Evolutionary conservation across 2,113 vertebrate species (phyloP).

Genomic region (Hypomesus transpacificus): DNA sequence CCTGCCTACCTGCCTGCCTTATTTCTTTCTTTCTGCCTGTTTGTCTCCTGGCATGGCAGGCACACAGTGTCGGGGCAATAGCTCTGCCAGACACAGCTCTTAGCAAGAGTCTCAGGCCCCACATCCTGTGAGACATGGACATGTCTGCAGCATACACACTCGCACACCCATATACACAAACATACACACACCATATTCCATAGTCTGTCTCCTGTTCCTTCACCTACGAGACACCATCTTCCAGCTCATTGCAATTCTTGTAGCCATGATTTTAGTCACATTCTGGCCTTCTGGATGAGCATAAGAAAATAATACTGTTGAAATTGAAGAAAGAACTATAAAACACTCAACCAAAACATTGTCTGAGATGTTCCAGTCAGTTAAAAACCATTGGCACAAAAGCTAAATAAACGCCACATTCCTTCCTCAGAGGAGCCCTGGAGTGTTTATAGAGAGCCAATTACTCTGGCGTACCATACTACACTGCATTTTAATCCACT

Average conservation of each 20-base stretch:
- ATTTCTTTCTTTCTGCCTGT: not conserved
- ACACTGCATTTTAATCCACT: conserved; percentile 9
- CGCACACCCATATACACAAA: not conserved
- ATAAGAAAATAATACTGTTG: not conserved
- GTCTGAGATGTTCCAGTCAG: conserved; percentile 29
- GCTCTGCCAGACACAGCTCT: conserved; percentile 5
- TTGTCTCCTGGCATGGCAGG: not conserved
- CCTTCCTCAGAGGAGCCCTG: conserved; percentile 17
- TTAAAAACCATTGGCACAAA: conserved; percentile 21
- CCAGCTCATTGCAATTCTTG: conserved; percentile 13
- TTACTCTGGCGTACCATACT: conserved; percentile 38
- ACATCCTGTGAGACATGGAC: conserved; percentile 27
- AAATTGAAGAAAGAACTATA: not conserved
- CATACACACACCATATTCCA: not conserved
- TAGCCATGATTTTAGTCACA: not conserved
- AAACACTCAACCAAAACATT: not conserved
- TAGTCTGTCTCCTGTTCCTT: not conserved
- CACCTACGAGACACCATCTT: conserved; percentile 15
- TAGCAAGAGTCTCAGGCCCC: not conserved
- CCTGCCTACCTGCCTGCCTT: not conserved
- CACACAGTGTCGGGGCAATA: not conserved
- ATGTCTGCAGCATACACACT: not conserved
- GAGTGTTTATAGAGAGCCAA: conserved; percentile 43
- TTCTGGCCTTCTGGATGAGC: conserved; percentile 16
- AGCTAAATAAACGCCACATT: conserved; percentile 35